phyloP scores from a whole-genome alignment of 2,797 vertebrate genomes.

The Balearica regulorum region DNA sequence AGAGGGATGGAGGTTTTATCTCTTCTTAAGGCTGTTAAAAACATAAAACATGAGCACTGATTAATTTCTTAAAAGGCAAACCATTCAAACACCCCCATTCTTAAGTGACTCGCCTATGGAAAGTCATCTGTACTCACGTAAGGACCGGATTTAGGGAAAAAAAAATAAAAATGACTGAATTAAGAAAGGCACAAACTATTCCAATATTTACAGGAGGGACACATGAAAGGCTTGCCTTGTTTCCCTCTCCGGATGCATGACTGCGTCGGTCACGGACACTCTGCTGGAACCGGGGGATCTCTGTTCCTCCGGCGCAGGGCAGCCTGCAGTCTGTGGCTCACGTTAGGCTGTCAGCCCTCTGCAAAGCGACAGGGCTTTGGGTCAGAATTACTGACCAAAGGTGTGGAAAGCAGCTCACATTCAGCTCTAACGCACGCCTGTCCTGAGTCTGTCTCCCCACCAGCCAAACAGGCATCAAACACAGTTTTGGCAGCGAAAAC shows the following conservation, averaged over 20 bases:
- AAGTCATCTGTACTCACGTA: background rate
- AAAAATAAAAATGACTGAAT: background rate
- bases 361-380: background rate
- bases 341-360: background rate
- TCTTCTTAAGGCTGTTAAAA: constrained; percentile 6
- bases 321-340: background rate
- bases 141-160: background rate
- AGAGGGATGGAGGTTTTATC: background rate
- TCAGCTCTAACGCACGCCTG: background rate
- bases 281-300: background rate
- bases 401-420: background rate
- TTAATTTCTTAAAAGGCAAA: constrained; percentile 27
- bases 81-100: background rate
- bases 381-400: background rate
- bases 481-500: background rate
- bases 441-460: background rate
- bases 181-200: background rate
- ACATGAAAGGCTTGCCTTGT: background rate
- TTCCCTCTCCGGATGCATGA: background rate
- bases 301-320: background rate
- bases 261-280: background rate
- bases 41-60: background rate
- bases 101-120: background rate
- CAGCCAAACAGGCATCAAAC: background rate
- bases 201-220: background rate